phyloP scores from a whole-genome alignment of 2,113 vertebrate species.

The Paraplagusia blochii region DNA sequence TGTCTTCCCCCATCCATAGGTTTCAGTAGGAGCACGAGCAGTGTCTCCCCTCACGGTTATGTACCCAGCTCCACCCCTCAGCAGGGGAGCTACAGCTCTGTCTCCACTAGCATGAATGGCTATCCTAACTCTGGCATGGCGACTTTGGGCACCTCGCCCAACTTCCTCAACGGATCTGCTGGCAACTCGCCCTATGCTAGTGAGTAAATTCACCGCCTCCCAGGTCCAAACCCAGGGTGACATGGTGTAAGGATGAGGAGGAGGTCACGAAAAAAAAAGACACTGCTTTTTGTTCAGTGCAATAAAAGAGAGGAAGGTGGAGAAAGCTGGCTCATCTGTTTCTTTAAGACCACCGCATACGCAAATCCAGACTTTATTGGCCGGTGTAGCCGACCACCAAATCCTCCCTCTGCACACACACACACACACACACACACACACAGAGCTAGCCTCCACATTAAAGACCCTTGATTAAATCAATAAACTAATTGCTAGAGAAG shows the following conservation, averaged over 20 bases:
- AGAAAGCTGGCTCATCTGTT: conserved; percentile 61
- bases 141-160: conserved; percentile 92
- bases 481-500: conserved; percentile 97
- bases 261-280: conserved; percentile 5
- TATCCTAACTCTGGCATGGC: conserved; percentile 95
- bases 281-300: conserved; percentile 1
- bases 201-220: conserved; percentile 76
- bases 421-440: conserved; percentile 69
- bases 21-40: conserved; percentile 95
- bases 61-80: conserved; percentile 96
- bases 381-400: conserved; percentile 64
- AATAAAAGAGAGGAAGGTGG: conserved; percentile 6
- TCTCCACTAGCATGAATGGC: conserved; percentile 96
- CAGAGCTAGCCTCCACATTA: conserved; percentile 91
- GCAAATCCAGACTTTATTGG: conserved; percentile 68
- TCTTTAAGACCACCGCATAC: conserved; percentile 74
- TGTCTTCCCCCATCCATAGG: conserved; percentile 71
- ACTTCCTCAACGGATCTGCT: conserved; percentile 95
- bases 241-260: too few relatives aligned
- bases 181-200: conserved; percentile 98
- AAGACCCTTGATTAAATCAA: conserved; percentile 99
- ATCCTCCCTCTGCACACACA: conserved; percentile 27
- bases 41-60: conserved; percentile 93
- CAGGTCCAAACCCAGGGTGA: not conserved
- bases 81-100: conserved; percentile 94